These are phyloP conservation scores for Perognathus longimembris DNA, from an alignment of 2,113 vertebrate genomes.

Conservation along the genomic window DNA sequence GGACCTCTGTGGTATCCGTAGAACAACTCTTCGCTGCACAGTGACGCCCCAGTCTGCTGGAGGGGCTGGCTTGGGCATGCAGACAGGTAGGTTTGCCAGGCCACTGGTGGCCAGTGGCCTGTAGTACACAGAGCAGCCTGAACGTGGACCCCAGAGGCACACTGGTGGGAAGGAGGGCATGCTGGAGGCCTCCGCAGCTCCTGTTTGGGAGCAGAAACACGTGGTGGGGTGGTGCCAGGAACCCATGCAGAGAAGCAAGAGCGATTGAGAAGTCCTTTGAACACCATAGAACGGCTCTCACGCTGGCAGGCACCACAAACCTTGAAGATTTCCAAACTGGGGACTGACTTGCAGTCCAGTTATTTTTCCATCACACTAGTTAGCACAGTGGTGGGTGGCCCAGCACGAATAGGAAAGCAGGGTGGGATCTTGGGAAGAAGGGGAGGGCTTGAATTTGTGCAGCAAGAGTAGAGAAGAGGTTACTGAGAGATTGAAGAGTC, in stretches of 20 bases:
- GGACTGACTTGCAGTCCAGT: background rate
- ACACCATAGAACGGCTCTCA: background rate
- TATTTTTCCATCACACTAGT: background rate
- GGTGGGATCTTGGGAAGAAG: background rate
- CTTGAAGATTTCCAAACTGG: background rate
- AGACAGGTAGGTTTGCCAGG: background rate
- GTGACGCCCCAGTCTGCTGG: background rate
- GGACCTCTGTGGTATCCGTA: background rate
- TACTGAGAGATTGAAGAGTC: background rate
- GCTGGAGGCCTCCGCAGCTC: background rate
- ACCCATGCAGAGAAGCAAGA: background rate
- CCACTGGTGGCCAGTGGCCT: background rate
- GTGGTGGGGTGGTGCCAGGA: background rate
- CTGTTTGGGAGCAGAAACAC: background rate
- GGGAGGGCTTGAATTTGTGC: background rate
- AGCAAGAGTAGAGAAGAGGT: background rate
- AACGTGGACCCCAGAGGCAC: background rate
- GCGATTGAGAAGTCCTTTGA: background rate
- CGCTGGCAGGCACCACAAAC: background rate
- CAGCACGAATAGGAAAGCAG: background rate
- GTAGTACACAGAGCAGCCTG: background rate
- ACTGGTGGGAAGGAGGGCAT: background rate
- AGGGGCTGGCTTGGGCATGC: background rate
- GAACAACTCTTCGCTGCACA: background rate
- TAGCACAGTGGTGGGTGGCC: background rate